These are phyloP conservation scores for Ctenosaura bakeri DNA, from an alignment of 2,797 vertebrate species.

Conservation along the genomic window DNA sequence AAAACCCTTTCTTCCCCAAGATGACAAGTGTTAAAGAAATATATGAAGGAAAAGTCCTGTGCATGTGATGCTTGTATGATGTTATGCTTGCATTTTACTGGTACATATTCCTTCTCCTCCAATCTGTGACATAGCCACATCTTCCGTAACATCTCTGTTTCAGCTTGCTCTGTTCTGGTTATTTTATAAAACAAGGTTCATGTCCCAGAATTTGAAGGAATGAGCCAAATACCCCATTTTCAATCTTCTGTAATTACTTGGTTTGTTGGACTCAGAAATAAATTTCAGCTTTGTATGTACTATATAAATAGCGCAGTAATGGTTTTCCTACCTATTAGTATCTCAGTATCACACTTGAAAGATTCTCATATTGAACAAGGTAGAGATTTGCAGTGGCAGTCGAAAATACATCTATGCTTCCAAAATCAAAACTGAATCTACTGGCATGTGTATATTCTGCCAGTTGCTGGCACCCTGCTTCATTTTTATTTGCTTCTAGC, in stretches of 20 bases:
- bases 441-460: not conserved
- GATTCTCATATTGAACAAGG: not conserved
- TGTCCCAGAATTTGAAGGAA: not conserved
- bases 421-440: not conserved
- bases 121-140: not conserved
- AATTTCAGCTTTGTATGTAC: conserved; percentile 1
- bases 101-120: not conserved
- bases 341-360: not conserved
- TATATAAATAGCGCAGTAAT: too few species aligned
- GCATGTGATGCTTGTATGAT: not conserved
- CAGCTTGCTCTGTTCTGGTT: not conserved
- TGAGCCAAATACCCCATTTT: not conserved
- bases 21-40: not conserved
- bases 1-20: too few species aligned
- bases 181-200: not conserved
- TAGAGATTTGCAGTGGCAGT: not conserved
- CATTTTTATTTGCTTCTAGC: not conserved
- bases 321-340: not conserved
- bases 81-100: not conserved
- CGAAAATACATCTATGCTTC: not conserved
- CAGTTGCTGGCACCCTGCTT: not conserved
- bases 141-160: not conserved
- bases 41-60: not conserved
- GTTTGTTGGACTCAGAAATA: not conserved
- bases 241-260: not conserved